phyloP scores from a whole-genome alignment of 2,113 vertebrate species.

The Ceyx margarethae region DNA sequence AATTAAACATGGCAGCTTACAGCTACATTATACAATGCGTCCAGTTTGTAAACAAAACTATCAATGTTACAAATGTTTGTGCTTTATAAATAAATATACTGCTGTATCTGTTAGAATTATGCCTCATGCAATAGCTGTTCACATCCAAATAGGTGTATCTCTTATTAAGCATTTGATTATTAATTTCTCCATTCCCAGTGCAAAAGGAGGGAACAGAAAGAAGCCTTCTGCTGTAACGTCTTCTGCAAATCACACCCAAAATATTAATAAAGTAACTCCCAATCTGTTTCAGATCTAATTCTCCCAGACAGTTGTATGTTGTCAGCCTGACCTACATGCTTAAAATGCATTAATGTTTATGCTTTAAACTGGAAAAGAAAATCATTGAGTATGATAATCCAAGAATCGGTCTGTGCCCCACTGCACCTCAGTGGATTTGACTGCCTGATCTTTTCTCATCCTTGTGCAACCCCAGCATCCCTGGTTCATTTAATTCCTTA shows the following conservation, averaged over 20 bases:
- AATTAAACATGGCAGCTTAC: conserved; percentile 29
- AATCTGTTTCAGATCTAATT: conserved; percentile 27
- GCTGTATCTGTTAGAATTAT: background rate
- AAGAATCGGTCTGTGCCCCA: conserved; percentile 35
- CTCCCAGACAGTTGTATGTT: background rate
- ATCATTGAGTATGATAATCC: conserved; percentile 48
- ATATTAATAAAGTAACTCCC: conserved; percentile 8
- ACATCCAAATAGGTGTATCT: background rate
- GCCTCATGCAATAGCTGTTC: background rate
- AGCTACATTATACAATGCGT: conserved; percentile 13
- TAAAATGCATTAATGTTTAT: conserved; percentile 45
- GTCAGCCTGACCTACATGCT: conserved; percentile 35
- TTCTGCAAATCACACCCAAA: background rate
- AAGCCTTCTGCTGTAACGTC: background rate
- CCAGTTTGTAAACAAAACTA: conserved; percentile 34
- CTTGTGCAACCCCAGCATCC: conserved; percentile 47
- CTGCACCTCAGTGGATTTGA: conserved; percentile 26
- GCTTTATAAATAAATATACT: background rate
- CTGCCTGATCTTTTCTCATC: conserved; percentile 52
- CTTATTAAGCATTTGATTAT: background rate
- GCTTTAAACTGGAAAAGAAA: conserved; percentile 17
- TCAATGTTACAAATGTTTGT: background rate
- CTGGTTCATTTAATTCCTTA: conserved; percentile 70
- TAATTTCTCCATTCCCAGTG: background rate
- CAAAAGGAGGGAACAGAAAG: background rate